Conservation (phyloP, 2,888 invertebrate species). For the Eupithecia inturbata region DNA sequence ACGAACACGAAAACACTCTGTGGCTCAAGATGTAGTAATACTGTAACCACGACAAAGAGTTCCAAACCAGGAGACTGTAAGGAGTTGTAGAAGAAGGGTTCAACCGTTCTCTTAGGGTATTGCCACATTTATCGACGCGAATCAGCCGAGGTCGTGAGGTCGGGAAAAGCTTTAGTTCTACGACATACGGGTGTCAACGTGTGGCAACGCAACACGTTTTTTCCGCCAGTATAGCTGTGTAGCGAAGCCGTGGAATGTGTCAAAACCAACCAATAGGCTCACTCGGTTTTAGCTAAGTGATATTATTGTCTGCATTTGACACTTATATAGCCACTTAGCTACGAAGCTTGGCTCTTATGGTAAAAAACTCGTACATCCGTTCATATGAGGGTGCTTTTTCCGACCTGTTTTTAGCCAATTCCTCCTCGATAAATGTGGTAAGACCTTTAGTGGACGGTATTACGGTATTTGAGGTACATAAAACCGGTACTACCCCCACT, state of each 20-base stretch:
- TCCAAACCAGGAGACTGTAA: neutral
- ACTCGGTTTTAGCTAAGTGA: neutral
- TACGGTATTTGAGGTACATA: neutral
- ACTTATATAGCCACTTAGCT: neutral
- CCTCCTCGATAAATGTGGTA: neutral
- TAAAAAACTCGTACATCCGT: neutral
- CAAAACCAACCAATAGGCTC: neutral
- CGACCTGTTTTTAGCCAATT: neutral
- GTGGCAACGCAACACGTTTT: neutral
- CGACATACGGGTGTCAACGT: constrained; percentile 1
- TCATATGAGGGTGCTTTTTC: neutral
- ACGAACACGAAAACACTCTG: neutral
- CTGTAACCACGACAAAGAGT: constrained; percentile 2
- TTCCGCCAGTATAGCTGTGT: neutral
- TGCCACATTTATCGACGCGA: neutral
- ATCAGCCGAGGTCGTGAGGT: neutral
- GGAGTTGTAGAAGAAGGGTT: too few species aligned
- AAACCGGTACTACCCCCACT: neutral
- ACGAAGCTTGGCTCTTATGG: neutral
- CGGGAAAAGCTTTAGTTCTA: neutral
- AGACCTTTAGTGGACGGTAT: neutral
- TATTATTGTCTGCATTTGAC: neutral
- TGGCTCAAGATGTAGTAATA: neutral
- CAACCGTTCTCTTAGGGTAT: neutral
- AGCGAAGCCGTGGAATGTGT: neutral